Evolutionary conservation across 2,113 vertebrate species (phyloP), one percentile per base, ranked within the genome.

Genomic region (Willisornis vidua): DNA sequence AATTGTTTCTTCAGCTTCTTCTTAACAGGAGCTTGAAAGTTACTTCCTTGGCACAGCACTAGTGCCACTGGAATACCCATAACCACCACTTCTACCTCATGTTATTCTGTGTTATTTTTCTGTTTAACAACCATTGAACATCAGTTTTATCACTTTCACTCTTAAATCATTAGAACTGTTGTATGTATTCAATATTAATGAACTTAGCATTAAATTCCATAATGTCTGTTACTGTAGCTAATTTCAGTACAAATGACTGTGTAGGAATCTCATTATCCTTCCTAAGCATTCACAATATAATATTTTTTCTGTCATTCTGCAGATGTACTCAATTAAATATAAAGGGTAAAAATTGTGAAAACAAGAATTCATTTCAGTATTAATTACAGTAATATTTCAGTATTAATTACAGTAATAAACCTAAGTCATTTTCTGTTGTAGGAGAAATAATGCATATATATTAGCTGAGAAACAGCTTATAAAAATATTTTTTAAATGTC

Each of bases 361-460:
- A 85, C 12, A 46, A 55, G 23, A 94, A 79, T 79, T 87, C 8
- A 87, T 81, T 67, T 85, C 52, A 66, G 25, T 66, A 58, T 91
- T 90, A 87, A 76, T 84, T 85, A 76, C 58, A 85, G 26, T 73
- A 88, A 93, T 72, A 76, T 80, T 67, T 85, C 46, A 62, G 22
- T 71, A 58, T 91, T 90, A 87, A 76, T 84, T 81, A 76, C 58
- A 85, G n/a, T 73, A 88, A 93, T 77, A 77, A 76, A 81, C 29
- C 6, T 71, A 80, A 88, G 52, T 68, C 24, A 72, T 48, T 91
- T 91, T 26, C 43, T 54, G 17, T 48, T 67, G 26, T 39, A 78
- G 51, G 58, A 66, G 37, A 80, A 85, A 19, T 24, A 76, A 57
- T 70, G 71, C 31, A 18, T 41, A 63, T 2, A 4, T 68, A 70